A percentile compares a stretch with the other conserved stretches of the same genome.
Evolutionary conservation across 2,888 invertebrate genomes (phyloP).

Genomic region (Amblyteles armatorius): DNA sequence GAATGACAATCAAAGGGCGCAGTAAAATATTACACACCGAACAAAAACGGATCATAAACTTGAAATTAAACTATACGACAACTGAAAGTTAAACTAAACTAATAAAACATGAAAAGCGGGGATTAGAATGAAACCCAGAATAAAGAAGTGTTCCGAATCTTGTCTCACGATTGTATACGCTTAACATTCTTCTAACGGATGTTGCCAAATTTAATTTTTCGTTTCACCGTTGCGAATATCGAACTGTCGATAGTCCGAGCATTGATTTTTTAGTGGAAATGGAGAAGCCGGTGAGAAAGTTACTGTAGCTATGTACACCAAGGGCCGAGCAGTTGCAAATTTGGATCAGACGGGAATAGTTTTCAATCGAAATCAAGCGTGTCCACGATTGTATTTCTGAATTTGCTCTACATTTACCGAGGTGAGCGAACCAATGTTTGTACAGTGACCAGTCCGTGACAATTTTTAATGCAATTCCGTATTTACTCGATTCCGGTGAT

Average conservation of each 20-base stretch:
- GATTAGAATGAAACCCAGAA: no score
- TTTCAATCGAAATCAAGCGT: constrained; percentile 2
- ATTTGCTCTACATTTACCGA: not conserved
- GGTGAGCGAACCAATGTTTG: not conserved
- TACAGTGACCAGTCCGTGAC: no score
- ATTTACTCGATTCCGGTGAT: not conserved
- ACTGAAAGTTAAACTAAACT: no score
- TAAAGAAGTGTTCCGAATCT: not conserved
- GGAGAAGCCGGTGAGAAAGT: not conserved
- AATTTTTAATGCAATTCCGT: not conserved
- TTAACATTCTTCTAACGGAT: not conserved
- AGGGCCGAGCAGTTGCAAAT: not conserved
- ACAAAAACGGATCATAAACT: no score
- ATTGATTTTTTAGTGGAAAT: constrained; percentile 3
- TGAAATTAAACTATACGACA: no score
- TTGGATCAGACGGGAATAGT: constrained; percentile 4
- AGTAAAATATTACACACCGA: no score
- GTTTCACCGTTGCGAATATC: not conserved
- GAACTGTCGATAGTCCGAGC: constrained; percentile 15
- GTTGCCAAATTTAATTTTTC: not conserved
- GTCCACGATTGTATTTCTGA: not conserved
- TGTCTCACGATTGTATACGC: not conserved
- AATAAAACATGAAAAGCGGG: no score
- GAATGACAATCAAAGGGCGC: no score
- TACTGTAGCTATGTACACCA: not conserved